Conservation (phyloP, 2,888 invertebrate species). For the Drosophila histrio region DNA sequence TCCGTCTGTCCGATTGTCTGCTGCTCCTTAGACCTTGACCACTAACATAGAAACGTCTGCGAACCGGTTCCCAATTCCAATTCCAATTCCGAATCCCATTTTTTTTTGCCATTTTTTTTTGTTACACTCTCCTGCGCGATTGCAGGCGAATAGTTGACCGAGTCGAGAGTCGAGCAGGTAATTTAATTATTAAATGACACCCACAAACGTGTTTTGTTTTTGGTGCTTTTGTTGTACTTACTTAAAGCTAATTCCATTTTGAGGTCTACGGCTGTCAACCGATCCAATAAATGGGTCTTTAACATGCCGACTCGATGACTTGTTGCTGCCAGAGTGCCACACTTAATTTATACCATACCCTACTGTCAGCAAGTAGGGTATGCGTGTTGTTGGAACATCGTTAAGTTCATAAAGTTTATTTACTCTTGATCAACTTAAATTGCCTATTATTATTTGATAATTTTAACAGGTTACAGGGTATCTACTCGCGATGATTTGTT, state of each 20-base stretch:
- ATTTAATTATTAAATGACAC: slow-evolving; percentile 61
- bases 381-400: neutral
- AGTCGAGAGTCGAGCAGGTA: slow-evolving; percentile 30
- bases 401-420: too few relatives aligned
- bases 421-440: too few relatives aligned
- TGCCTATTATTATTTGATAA: too few relatives aligned
- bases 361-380: neutral
- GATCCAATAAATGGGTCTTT: slow-evolving; percentile 46
- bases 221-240: slow-evolving; percentile 1
- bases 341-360: slow-evolving; percentile 12
- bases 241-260: slow-evolving; percentile 28
- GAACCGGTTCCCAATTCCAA: slow-evolving; percentile 42
- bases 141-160: slow-evolving; percentile 34
- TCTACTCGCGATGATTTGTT: too few relatives aligned
- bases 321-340: slow-evolving; percentile 46
- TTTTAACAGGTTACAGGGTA: too few relatives aligned
- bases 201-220: slow-evolving; percentile 46
- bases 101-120: slow-evolving; percentile 15
- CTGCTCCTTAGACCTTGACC: slow-evolving; percentile 84
- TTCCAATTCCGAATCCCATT: slow-evolving; percentile 4
- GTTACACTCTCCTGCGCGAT: slow-evolving; percentile 8
- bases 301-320: slow-evolving; percentile 45
- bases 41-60: slow-evolving; percentile 81
- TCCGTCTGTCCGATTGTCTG: slow-evolving; percentile 44
- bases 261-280: slow-evolving; percentile 54